Evolutionary conservation across 2,797 vertebrate species (phyloP).

Genomic region (Scomberomorus guttatus): DNA sequence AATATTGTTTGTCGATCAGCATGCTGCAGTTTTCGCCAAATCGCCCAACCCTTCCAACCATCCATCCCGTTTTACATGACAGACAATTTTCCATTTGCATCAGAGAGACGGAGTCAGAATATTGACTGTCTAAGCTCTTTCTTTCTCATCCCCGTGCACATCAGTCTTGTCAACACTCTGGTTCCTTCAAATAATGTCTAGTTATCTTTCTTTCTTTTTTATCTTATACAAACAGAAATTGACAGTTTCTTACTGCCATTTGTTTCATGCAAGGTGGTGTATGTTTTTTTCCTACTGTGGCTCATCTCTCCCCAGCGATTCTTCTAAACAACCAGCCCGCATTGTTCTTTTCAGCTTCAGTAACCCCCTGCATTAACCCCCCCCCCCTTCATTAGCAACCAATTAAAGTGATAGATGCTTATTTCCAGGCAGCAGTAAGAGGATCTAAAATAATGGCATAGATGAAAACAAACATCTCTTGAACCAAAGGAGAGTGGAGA

Average conservation of each 20-base stretch:
- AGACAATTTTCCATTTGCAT: slow-evolving; percentile 33
- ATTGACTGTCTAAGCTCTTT: slow-evolving; percentile 32
- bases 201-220: not conserved
- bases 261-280: not conserved
- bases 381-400: slow-evolving; percentile 53
- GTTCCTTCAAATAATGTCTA: not conserved
- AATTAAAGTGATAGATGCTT: slow-evolving; percentile 57
- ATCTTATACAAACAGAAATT: not conserved
- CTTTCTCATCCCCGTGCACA: not conserved
- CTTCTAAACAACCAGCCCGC: slow-evolving; percentile 20
- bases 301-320: slow-evolving; percentile 39
- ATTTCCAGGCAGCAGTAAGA: slow-evolving; percentile 31
- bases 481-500: slow-evolving; percentile 27
- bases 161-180: slow-evolving; percentile 7
- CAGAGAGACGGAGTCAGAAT: slow-evolving; percentile 17
- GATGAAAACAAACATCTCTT: slow-evolving; percentile 42
- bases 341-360: slow-evolving; percentile 61
- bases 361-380: slow-evolving; percentile 57
- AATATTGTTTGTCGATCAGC: not conserved
- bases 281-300: not conserved
- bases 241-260: not conserved
- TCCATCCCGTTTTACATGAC: slow-evolving; percentile 38
- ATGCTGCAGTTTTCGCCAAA: not conserved
- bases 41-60: not conserved
- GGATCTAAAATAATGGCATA: slow-evolving; percentile 27